Evolutionary conservation across 1,140 invertebrate genomes (phyloP), one percentile per base, ranked within the genome.

Genomic region (Dendrolimus kikuchii): DNA sequence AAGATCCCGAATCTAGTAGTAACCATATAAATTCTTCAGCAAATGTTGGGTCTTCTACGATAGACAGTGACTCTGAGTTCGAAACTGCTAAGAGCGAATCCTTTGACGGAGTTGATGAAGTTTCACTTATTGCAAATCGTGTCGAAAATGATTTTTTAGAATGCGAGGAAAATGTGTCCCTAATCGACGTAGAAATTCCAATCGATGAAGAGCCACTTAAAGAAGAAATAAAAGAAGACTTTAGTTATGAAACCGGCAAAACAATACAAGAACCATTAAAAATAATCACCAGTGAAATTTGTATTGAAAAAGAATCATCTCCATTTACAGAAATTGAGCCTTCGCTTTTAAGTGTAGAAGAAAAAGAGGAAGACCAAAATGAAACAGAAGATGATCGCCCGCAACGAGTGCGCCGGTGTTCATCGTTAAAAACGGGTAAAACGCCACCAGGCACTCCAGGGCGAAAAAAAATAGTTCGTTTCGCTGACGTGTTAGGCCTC

Each of bases 401-500:
- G 2, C 92, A 91, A 40, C 81, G 92, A 49, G 89, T 95, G 5
- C 88, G 93, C 40, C 88, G 95, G 49, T 95, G 93, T 74, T 96
- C 96, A 0, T 98, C 95, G 0, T 79, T 98, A 8, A 98, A 96
- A 87, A 93, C 93, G 0, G 94, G 95, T 0, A 98, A 98, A 86
- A 97, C 95, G 0, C 96, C 96, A 23, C 96, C 96, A 0, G 94
- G 94, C 2, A 96, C 95, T 6, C 95, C 95, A 0, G 92, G 93
- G 4, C 89, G 93, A 1, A 98, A 98, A 80, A 99, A 98, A 84
- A 97, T 97, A 40, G 97, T 98, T 1, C 90, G 97, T 9, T 99
- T 99, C 80, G 97, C 97, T 0, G 97, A 99, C 74, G 96, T 95
- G 1, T 86, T 99, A 39, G 97, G 97, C 0, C 87, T 99, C 5